Evolutionary conservation across 2,797 vertebrate genomes (phyloP), one percentile per base, ranked within the genome.

Genomic region (Lycodopsis pacificus): DNA sequence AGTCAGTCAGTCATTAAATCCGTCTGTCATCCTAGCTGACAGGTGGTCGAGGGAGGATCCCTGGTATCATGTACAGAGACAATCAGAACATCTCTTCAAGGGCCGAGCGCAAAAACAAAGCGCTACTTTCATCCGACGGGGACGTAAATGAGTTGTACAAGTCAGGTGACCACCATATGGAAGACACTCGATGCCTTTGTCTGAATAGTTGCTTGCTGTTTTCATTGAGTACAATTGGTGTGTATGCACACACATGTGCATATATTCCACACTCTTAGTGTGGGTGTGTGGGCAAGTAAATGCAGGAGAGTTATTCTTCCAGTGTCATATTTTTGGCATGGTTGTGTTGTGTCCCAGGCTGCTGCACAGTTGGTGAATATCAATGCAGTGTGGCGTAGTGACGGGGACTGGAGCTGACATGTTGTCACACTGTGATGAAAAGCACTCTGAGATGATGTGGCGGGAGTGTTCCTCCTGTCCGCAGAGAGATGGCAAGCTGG

Each of bases 351-450:
- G 89, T 93, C 90, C 90, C 91, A 91, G 90, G 84, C 92, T 91
- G 89, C 92, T 85, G 91, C 93, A 89, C 91, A 91, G 90, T 93
- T 86, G 90, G 91, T 90, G 92, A 94, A 96, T 95, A 95, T 95
- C 93, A 95, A 93, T 95, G 93, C 89, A 82, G 84, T 84, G 87
- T 91, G 91, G 89, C 77, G 76, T 88, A 84, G 91, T 95, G 94
- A 95, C 84, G 82, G 93, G 87, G 90, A 95, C 90, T 85, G 87
- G 90, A 94, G 94, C 92, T 94, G 94, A 95, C 94, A 94, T 89
- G 82, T 93, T 94, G 94, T 96, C 95, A 94, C 90, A 80, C 82
- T 90, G 91, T 95, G 95, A 96, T 95, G 95, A 95, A 95, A 95
- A 95, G 93, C 94, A 93, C 89, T 92, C 90, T 94, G 93, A 94